Evolutionary conservation across 2,888 invertebrate species (phyloP), one percentile per base, ranked within the genome.

Genomic region (Luperina testacea): DNA sequence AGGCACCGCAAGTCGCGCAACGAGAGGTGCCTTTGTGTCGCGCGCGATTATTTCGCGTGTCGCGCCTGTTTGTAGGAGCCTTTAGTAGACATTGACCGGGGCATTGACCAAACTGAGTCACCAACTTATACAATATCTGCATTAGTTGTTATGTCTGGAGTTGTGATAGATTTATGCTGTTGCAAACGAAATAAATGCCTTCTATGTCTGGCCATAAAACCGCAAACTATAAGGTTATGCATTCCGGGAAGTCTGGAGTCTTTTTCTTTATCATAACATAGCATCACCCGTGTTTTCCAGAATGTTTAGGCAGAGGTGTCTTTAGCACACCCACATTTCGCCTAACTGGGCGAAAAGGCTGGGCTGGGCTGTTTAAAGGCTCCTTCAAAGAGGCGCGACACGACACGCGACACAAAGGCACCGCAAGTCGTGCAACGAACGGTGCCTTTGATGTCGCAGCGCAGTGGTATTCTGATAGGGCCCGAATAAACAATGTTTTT

Each of bases 71-170:
- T 32, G 32, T 32, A 32, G 32, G 32, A 32, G 32, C 32, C 32
- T 32, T 32, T 1, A 8, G 45, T 53, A 67, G 45, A 65, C 45
- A 27, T 0, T 53, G 70, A 27, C 79, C 79, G n/a, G 67, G 59
- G 27, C 65, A 71, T 8, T 78, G 83, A 38, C 78, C 51, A 78
- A 8, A 38, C 38, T 84, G 57, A 84, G 24, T 84, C 84, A 81
- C 13, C 5, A 13, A 51, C 45, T 15, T 65, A 59, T 51, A 64
- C 51, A 42, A 68, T 45, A 20, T 42, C 59, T 83, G 59, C 83
- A 53, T 32, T 17, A 6, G 6, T 48, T 51, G 48, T 78, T 63
- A 63, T 82, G 78, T 69, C 74, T 77, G 27, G 17, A 53, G 11
- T 32, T 6, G 7, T 38, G 38, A 82, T n/a, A 57, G n/a, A 27